Conservation (phyloP, 2,797 vertebrate species). For the Oryzias dopingdopingensis region DNA sequence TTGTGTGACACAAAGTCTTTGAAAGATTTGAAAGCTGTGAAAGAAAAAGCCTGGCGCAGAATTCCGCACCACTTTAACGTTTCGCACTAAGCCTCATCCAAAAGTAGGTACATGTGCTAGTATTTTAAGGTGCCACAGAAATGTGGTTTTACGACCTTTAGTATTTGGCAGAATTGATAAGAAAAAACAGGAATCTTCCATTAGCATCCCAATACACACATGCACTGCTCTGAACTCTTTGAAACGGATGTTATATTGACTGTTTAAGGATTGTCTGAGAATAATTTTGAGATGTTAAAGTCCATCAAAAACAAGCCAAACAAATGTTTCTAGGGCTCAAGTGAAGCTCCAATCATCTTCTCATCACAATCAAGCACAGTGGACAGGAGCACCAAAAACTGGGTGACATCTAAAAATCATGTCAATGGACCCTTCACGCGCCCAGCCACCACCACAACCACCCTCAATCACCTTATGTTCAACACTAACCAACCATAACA, state of each 20-base stretch:
- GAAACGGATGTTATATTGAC: constrained; percentile 62
- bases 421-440: constrained; percentile 47
- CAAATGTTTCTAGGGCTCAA: constrained; percentile 38
- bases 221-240: constrained; percentile 65
- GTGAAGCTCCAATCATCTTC: constrained; percentile 50
- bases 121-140: not conserved
- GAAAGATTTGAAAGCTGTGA: too few relatives aligned
- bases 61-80: too few relatives aligned
- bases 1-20: too few relatives aligned
- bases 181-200: constrained; percentile 58
- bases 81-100: too few relatives aligned
- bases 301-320: constrained; percentile 35
- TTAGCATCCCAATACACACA: constrained; percentile 61
- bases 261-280: constrained; percentile 38
- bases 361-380: constrained; percentile 57
- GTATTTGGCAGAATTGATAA: constrained; percentile 60
- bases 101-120: not conserved
- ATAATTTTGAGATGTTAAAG: constrained; percentile 57
- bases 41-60: too few relatives aligned
- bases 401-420: constrained; percentile 59
- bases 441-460: constrained; percentile 7
- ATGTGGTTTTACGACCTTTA: constrained; percentile 5
- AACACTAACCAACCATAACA: constrained; percentile 73
- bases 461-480: constrained; percentile 59
- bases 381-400: constrained; percentile 60